A percentile compares a stretch with the other conserved stretches of the same genome.
Conservation (phyloP, 2,113 vertebrate genomes). For the Dendropsophus ebraccatus region DNA sequence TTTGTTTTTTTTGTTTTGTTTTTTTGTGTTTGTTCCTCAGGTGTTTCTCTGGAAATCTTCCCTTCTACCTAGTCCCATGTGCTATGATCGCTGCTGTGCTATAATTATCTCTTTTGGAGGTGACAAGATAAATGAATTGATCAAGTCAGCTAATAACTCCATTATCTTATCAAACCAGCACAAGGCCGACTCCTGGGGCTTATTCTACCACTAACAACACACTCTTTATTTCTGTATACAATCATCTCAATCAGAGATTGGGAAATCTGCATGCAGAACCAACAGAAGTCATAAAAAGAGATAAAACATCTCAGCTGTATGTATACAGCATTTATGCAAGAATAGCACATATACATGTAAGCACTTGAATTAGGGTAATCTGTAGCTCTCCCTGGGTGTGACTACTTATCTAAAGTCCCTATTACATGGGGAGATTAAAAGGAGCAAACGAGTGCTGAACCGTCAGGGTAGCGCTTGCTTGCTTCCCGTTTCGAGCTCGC, state of each 20-base stretch:
- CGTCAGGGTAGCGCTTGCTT: too few species aligned
- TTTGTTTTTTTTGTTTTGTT: neutral
- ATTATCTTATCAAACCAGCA: conserved; percentile 58
- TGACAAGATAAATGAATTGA: conserved; percentile 59
- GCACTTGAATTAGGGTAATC: too few species aligned
- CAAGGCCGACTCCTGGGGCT: neutral
- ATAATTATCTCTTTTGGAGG: conserved; percentile 64
- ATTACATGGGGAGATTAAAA: too few species aligned
- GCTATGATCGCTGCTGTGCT: conserved; percentile 49
- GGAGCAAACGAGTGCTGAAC: too few species aligned
- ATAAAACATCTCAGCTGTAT: too few species aligned
- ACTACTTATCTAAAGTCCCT: too few species aligned
- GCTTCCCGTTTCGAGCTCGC: too few species aligned
- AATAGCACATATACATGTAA: too few species aligned
- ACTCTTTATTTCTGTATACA: neutral
- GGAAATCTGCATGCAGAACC: neutral
- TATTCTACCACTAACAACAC: conserved; percentile 1
- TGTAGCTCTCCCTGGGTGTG: too few species aligned
- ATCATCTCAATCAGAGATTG: neutral
- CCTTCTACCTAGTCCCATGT: conserved; percentile 56
- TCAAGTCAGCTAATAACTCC: conserved; percentile 60
- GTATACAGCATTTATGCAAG: too few species aligned
- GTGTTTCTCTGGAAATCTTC: conserved; percentile 41
- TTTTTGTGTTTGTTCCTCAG: conserved; percentile 51
- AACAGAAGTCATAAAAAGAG: too few species aligned